Percentiles rank a stretch among this genome's conserved stretches.
phyloP scores from a whole-genome alignment of 2,797 vertebrate genomes.

The Notamacropus eugenii region DNA sequence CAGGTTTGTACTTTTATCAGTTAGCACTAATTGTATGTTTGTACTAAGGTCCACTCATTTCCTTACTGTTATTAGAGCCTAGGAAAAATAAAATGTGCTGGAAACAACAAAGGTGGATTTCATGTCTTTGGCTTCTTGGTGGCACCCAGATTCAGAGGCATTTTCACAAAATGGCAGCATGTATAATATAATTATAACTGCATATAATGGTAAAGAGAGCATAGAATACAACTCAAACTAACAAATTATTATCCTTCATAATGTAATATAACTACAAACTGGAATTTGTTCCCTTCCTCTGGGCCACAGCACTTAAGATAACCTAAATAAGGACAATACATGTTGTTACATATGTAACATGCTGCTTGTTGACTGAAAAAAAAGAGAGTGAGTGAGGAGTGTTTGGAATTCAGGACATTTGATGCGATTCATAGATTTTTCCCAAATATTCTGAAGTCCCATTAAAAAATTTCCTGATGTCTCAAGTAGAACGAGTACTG shows the following conservation, averaged over 20 bases:
- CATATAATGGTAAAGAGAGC: neutral
- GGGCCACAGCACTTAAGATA: slow-evolving; percentile 29
- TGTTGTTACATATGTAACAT: neutral
- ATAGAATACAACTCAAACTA: slow-evolving; percentile 9
- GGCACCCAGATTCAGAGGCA: slow-evolving; percentile 6
- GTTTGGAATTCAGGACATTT: slow-evolving; percentile 25
- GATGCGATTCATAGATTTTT: neutral
- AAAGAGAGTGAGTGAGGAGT: neutral
- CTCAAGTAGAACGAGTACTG: neutral
- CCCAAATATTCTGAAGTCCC: slow-evolving; percentile 4
- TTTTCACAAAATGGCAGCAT: slow-evolving; percentile 47
- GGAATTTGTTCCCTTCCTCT: neutral
- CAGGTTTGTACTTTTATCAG: neutral
- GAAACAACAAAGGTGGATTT: slow-evolving; percentile 18
- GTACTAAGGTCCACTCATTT: slow-evolving; percentile 22
- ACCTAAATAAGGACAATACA: slow-evolving; percentile 6
- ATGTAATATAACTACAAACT: neutral
- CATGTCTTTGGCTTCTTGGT: slow-evolving; percentile 50
- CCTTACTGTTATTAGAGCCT: slow-evolving; percentile 8
- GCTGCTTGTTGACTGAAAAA: slow-evolving; percentile 18
- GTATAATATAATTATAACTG: neutral
- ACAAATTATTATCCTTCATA: slow-evolving; percentile 25
- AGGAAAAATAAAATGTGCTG: slow-evolving; percentile 8
- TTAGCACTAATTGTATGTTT: neutral
- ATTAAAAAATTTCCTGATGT: slow-evolving; percentile 19